Conservation (phyloP, 2,888 invertebrate species). For the Scaptomyza polygonia region DNA sequence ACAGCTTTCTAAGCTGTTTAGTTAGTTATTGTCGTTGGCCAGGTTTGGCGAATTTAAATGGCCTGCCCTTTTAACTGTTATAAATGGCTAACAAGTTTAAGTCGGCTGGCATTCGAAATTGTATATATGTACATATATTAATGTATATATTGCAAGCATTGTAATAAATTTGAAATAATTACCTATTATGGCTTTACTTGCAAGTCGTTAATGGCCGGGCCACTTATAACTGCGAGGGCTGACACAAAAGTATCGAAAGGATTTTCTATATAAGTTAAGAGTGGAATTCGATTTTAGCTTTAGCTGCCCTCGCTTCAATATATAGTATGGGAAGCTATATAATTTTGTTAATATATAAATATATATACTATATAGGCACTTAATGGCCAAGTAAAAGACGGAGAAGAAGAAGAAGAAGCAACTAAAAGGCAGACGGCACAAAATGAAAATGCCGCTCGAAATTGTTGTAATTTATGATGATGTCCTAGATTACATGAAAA, state of each 20-base stretch:
- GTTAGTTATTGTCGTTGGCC: neutral
- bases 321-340: conserved; percentile 15
- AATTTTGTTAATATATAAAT: conserved; percentile 1
- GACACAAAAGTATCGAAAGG: neutral
- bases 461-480: conserved; percentile 82
- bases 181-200: conserved; percentile 80
- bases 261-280: neutral
- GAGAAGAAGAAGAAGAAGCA: conserved; percentile 8
- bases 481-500: conserved; percentile 83
- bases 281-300: neutral
- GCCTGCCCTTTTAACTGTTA: conserved; percentile 32
- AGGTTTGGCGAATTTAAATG: conserved; percentile 18
- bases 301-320: conserved; percentile 16
- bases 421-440: conserved; percentile 30
- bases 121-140: neutral
- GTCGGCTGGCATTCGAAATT: conserved; percentile 17
- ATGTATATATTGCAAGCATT: conserved; percentile 42
- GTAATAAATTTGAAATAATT: conserved; percentile 84
- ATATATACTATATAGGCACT: conserved; percentile 33
- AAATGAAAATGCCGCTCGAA: conserved; percentile 71
- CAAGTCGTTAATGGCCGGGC: conserved; percentile 44
- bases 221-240: conserved; percentile 22
- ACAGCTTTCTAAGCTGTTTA: no score
- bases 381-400: conserved; percentile 53
- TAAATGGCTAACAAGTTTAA: conserved; percentile 29